Evolutionary conservation across 2,113 vertebrate species (phyloP).

Genomic region (Etia nguti): DNA sequence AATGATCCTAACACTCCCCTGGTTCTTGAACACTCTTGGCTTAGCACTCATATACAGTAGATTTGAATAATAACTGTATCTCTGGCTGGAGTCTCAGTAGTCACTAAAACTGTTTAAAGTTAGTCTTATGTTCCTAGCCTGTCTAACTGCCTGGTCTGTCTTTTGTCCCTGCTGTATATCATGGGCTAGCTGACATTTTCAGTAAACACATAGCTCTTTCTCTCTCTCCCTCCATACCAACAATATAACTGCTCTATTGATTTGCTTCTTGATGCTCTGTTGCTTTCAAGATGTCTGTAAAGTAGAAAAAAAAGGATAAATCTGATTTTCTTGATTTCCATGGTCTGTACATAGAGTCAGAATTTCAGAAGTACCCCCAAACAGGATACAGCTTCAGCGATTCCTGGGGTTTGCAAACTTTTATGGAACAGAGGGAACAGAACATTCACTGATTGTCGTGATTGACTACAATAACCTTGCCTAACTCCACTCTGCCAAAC

Average conservation of each 20-base stretch:
- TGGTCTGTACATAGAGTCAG: background rate
- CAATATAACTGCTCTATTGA: background rate
- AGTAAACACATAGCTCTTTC: background rate
- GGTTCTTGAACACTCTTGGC: background rate
- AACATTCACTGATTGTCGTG: background rate
- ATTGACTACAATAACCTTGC: background rate
- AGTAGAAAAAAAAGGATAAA: background rate
- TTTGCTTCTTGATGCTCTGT: background rate
- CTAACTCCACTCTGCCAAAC: background rate
- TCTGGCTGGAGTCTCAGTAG: background rate
- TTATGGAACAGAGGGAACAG: background rate
- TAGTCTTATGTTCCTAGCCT: background rate
- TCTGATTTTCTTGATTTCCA: background rate
- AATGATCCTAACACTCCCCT: background rate
- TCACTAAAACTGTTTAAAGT: background rate
- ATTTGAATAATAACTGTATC: background rate
- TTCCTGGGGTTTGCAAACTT: background rate
- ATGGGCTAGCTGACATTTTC: background rate
- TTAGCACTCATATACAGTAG: background rate
- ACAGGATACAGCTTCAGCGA: background rate
- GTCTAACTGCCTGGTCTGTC: background rate
- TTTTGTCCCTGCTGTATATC: background rate
- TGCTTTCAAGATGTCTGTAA: background rate
- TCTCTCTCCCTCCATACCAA: background rate
- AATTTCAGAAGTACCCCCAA: background rate